Evolutionary conservation across 2,888 invertebrate species (phyloP), one percentile per base, ranked within the genome.

Genomic region (Craniophora ligustri): DNA sequence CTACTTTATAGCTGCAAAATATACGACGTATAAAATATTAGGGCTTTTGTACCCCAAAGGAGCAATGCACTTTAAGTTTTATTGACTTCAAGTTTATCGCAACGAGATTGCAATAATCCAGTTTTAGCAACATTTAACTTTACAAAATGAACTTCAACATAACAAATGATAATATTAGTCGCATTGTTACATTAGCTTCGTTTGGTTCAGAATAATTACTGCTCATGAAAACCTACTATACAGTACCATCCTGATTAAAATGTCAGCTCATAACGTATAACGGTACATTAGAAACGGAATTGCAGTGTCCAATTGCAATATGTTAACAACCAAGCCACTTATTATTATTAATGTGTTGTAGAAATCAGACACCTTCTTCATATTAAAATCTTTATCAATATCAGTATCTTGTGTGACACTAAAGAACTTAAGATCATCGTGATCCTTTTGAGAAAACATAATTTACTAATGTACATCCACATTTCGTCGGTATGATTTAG

Each of bases 111-210:
- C 1, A 14, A 16, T n/a, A 14, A n/a, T 30, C 15, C 16, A 34
- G 16, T 50, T 14, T 19, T 30, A 54, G 11, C 13, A 5, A 28
- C 15, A 21, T 34, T 14, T 14, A 13, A 19, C 32, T 3, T 36
- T 6, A 21, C 23, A 15, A 32, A 11, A 15, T 26, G 23, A 36
- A 16, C 2, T 31, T n/a, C n/a, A n/a, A 19, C 8, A 15, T 19
- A 14, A 5, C 14, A 15, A 15, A 13, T 72, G 60, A 72, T 32
- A 46, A 26, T 28, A 49, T 36, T n/a, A 32, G 36, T 10, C 14
- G 38, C 18, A 16, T 40, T 53, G 49, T 70, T 70, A 49, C 74
- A 73, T 70, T 74, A 73, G 66, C 53, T 49, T 51, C 26, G 39
- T 47, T 42, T 40, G 14, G 48, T 32, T 31, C 32, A 13, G 18